phyloP scores from a whole-genome alignment of 2,113 vertebrate species.

The Phainopepla nitens region DNA sequence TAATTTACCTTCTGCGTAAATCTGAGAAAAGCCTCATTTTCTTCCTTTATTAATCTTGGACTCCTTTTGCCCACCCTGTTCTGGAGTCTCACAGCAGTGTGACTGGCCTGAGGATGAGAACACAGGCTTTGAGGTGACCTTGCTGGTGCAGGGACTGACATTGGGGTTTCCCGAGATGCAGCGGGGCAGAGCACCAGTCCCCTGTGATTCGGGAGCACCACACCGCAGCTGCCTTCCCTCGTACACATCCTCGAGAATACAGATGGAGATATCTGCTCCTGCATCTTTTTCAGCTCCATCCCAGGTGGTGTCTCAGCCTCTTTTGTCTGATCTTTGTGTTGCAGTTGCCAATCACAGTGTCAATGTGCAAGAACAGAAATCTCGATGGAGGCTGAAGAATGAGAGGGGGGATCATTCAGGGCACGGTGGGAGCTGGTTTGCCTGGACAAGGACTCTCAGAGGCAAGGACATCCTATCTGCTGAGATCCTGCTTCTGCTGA shows the following conservation, averaged over 20 bases:
- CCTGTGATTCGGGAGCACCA: not conserved
- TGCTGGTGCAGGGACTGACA: not conserved
- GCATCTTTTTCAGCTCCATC: conserved; percentile 26
- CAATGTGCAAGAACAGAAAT: not conserved
- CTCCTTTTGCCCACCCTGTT: not conserved
- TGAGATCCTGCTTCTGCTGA: not conserved
- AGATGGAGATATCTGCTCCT: conserved; percentile 31
- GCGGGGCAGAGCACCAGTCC: not conserved
- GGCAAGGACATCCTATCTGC: not conserved
- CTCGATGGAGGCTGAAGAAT: not conserved
- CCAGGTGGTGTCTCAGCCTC: conserved; percentile 32
- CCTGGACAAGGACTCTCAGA: not conserved
- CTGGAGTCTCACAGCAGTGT: not conserved
- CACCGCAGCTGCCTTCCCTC: not conserved
- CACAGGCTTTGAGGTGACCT: conserved; percentile 16
- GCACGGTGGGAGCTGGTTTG: not conserved
- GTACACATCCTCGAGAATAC: not conserved
- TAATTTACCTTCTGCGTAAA: conserved; percentile 24
- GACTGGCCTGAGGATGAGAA: not conserved
- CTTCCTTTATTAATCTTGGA: conserved; percentile 3
- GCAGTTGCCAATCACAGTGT: not conserved
- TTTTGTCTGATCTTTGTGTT: conserved; percentile 42
- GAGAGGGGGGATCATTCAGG: not conserved
- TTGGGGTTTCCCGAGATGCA: not conserved
- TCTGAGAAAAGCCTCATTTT: not conserved